phyloP scores from a whole-genome alignment of 2,113 vertebrate genomes.

The Alosa alosa region DNA sequence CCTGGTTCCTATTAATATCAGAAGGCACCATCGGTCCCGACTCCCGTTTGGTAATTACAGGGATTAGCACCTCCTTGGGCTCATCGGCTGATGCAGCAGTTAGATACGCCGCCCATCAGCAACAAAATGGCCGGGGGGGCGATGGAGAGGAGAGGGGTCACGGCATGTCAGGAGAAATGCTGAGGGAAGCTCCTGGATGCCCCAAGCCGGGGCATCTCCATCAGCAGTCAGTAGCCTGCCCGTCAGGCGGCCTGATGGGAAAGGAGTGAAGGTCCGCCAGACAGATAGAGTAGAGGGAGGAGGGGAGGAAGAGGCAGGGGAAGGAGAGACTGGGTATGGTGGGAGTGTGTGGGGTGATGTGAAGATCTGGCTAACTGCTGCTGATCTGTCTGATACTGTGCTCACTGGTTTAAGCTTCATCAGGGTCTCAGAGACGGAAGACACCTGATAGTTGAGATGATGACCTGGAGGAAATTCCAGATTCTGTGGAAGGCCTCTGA shows the following conservation, averaged over 20 bases:
- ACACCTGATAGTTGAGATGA: neutral
- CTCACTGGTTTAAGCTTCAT: neutral
- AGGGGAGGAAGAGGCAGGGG: neutral
- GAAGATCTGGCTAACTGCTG: neutral
- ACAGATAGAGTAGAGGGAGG: too few relatives aligned
- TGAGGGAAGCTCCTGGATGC: neutral
- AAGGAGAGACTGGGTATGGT: neutral
- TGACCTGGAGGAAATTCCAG: too few relatives aligned
- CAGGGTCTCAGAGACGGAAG: neutral
- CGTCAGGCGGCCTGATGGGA: neutral
- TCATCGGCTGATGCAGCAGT: neutral
- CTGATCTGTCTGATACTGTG: neutral
- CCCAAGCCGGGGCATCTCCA: neutral
- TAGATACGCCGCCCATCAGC: neutral
- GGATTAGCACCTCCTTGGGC: neutral
- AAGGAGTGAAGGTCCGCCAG: neutral
- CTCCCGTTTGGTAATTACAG: conserved; percentile 12
- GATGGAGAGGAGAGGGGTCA: neutral
- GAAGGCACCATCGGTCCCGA: neutral
- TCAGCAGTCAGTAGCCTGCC: neutral
- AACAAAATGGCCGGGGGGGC: neutral
- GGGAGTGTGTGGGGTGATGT: neutral
- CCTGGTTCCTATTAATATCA: neutral
- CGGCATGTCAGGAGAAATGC: neutral
- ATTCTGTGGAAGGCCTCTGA: neutral